phyloP scores from a whole-genome alignment of 2,888 invertebrate genomes.

The Ditula angustiorana region DNA sequence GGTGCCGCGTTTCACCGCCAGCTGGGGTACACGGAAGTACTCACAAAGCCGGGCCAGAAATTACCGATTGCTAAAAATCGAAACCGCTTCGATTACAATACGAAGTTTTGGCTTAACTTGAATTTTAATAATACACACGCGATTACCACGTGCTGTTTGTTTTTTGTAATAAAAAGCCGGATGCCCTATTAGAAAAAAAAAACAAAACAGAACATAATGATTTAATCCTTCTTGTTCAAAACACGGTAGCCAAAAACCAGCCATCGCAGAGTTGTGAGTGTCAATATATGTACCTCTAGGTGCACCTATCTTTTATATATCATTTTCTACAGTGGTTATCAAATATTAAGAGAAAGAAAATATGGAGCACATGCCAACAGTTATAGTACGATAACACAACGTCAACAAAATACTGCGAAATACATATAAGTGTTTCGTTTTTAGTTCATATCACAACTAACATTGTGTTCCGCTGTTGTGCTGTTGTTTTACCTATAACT shows the following conservation, averaged over 20 bases:
- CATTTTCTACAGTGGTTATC: no score
- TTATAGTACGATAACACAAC: no score
- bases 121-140: constrained; percentile 59
- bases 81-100: constrained; percentile 57
- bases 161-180: constrained; percentile 54
- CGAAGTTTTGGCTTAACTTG: constrained; percentile 49
- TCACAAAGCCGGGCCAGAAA: constrained; percentile 64
- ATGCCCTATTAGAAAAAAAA: no score
- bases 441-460: neutral
- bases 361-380: no score
- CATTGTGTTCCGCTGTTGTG: no score
- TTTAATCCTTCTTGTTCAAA: no score
- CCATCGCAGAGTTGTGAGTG: no score
- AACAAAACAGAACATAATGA: no score
- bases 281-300: no score
- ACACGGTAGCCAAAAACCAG: no score
- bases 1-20: constrained; percentile 73
- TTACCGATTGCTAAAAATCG: constrained; percentile 71
- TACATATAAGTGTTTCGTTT: neutral
- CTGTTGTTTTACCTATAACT: constrained; percentile 1
- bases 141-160: constrained; percentile 66
- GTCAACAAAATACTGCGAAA: neutral
- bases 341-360: no score
- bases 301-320: no score
- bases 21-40: constrained; percentile 76